Conservation (phyloP, 1,140 invertebrate species). For the honey bee (Apis mellifera) region Amel_HAv3.1 CM009944.2:3236501-3237000, state of each 20-base stretch:
- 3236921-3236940: neutral
- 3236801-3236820: neutral
- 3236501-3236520: slow-evolving; percentile 15
- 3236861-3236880: neutral
- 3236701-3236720: slow-evolving; percentile 20
- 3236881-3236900: neutral
- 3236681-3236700: neutral
- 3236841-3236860: neutral
- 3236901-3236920: neutral
- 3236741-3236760: slow-evolving; percentile 4
- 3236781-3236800: neutral
- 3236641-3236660: no score
- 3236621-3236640: neutral
- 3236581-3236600: slow-evolving; percentile 45
- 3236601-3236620: neutral
- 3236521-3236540: slow-evolving; percentile 21
- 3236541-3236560: slow-evolving; percentile 55
- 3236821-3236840: slow-evolving; percentile 13
- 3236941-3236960: neutral
- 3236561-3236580: slow-evolving; percentile 40
- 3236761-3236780: neutral
- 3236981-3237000: neutral
- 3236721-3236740: neutral
- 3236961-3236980: neutral
- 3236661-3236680: no score